Conservation (phyloP, 2,797 vertebrate species). For the Malacoraja senta region DNA sequence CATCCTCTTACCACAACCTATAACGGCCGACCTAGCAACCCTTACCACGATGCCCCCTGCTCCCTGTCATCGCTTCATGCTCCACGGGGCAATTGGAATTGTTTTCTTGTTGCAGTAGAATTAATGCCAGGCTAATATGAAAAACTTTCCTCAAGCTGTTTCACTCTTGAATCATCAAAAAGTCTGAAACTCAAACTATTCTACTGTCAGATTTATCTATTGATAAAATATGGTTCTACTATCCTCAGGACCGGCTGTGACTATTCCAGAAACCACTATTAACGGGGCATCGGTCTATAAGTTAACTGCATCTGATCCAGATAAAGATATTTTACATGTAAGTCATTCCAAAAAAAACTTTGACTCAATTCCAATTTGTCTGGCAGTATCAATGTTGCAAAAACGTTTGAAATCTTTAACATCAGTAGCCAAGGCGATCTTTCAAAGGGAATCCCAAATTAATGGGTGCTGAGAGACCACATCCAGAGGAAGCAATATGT, state of each 20-base stretch:
- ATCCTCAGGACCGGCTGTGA: neutral
- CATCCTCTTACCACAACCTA: neutral
- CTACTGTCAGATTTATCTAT: neutral
- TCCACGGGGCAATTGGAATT: no score
- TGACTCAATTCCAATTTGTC: no score
- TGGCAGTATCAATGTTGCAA: no score
- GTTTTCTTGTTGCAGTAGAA: no score
- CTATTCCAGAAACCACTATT: neutral
- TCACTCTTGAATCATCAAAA: neutral
- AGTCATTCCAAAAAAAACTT: neutral
- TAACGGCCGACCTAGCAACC: no score
- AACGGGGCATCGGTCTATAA: neutral
- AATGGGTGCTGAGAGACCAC: no score
- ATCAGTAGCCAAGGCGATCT: no score
- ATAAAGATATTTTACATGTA: slow-evolving; percentile 12
- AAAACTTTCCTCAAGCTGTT: neutral
- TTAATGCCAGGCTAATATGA: neutral
- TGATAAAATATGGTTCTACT: neutral
- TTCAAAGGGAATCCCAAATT: no score
- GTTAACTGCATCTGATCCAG: slow-evolving; percentile 15
- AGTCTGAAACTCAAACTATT: neutral
- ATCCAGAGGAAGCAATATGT: no score
- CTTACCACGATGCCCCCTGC: neutral
- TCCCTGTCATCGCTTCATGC: neutral
- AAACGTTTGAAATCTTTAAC: no score